Conservation (phyloP, 2,113 vertebrate genomes). For the Microtus montanus region DNA sequence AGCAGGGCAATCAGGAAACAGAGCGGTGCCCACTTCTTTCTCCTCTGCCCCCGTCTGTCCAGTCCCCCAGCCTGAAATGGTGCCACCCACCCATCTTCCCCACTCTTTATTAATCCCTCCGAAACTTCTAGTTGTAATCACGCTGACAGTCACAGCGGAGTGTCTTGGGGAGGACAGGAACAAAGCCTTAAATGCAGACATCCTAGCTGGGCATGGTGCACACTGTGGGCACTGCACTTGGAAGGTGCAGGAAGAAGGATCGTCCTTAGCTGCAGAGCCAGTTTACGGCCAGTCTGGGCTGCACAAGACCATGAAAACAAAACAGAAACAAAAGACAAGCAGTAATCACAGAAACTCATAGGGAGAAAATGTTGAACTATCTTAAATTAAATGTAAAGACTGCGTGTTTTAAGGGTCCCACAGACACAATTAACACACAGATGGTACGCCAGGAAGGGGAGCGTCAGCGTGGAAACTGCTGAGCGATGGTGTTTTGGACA, state of each 20-base stretch:
- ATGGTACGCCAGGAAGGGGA: background rate
- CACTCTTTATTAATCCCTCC: background rate
- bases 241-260: background rate
- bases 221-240: too few species aligned
- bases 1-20: background rate
- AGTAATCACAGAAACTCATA: background rate
- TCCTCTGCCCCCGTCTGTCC: background rate
- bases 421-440: background rate
- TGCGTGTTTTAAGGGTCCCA: background rate
- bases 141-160: background rate
- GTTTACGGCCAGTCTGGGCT: background rate
- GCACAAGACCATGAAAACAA: background rate
- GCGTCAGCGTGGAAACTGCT: background rate
- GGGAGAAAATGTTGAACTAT: background rate
- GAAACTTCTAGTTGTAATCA: background rate
- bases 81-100: background rate
- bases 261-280: background rate
- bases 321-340: background rate
- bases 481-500: background rate
- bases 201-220: background rate
- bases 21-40: background rate
- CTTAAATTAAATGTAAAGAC: background rate
- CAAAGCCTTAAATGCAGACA: background rate
- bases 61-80: background rate
- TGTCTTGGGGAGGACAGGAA: background rate